These are phyloP conservation scores for Cyclina sinensis DNA, from an alignment of 1,140 invertebrate species.

Conservation along the genomic window DNA sequence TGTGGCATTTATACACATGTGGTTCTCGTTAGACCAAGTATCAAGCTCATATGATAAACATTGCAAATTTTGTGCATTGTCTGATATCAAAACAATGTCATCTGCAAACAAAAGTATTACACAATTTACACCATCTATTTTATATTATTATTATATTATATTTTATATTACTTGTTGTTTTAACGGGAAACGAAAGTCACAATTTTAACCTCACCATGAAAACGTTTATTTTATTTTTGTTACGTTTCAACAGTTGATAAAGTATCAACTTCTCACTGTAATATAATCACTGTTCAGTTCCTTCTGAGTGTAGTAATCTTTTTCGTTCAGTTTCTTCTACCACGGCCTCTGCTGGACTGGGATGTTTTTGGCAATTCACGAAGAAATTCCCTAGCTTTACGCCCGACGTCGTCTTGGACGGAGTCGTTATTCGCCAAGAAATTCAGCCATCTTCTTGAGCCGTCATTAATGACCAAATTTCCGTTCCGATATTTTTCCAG, in stretches of 20 bases:
- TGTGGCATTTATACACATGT: constrained; percentile 2
- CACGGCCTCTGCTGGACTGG: background rate
- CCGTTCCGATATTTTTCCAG: background rate
- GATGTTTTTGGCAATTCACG: background rate
- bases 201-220: too few relatives aligned
- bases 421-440: background rate
- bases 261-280: too few relatives aligned
- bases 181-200: too few relatives aligned
- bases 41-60: constrained; percentile 43
- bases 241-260: too few relatives aligned
- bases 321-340: background rate
- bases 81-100: constrained; percentile 59
- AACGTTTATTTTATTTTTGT: too few relatives aligned
- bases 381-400: background rate
- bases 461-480: background rate
- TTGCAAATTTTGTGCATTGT: constrained; percentile 51
- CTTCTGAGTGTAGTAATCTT: background rate
- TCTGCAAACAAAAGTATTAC: constrained; percentile 61
- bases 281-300: background rate
- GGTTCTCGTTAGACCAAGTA: constrained; percentile 1
- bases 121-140: constrained; percentile 49
- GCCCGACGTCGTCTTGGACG: background rate
- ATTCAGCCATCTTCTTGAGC: background rate
- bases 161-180: too few relatives aligned
- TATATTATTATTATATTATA: too few relatives aligned